phyloP scores from a whole-genome alignment of 2,113 vertebrate species.

The Meles meles region DNA sequence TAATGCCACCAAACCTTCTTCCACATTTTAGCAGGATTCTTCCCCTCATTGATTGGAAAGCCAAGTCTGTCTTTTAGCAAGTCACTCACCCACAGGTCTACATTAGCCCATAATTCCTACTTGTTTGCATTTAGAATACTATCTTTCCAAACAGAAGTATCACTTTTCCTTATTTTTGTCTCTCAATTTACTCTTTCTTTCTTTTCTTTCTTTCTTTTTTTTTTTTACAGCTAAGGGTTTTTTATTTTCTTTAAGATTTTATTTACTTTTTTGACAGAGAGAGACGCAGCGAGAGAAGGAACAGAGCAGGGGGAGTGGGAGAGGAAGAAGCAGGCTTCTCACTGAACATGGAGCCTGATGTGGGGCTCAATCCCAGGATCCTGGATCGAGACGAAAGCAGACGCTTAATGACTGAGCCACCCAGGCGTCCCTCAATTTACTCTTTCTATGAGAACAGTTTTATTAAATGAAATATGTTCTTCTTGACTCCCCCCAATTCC shows the following conservation, averaged over 20 bases:
- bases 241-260: too few species aligned
- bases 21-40: background rate
- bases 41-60: background rate
- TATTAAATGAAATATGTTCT: background rate
- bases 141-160: background rate
- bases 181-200: background rate
- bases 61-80: background rate
- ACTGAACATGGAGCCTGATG: too few species aligned
- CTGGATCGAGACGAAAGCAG: too few species aligned
- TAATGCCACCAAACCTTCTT: background rate
- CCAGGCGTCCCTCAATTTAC: background rate
- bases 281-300: too few species aligned
- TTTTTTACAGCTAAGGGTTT: too few species aligned
- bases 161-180: background rate
- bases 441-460: background rate
- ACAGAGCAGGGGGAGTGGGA: too few species aligned
- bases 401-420: too few species aligned
- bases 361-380: too few species aligned
- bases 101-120: background rate
- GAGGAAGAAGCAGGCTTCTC: too few species aligned
- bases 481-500: background rate
- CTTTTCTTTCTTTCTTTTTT: background rate
- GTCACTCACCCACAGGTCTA: background rate
- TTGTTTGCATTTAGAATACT: background rate
- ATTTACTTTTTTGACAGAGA: too few species aligned